Evolutionary conservation across 2,888 invertebrate species (phyloP).

Genomic region (Drosophila nigricruria): DNA sequence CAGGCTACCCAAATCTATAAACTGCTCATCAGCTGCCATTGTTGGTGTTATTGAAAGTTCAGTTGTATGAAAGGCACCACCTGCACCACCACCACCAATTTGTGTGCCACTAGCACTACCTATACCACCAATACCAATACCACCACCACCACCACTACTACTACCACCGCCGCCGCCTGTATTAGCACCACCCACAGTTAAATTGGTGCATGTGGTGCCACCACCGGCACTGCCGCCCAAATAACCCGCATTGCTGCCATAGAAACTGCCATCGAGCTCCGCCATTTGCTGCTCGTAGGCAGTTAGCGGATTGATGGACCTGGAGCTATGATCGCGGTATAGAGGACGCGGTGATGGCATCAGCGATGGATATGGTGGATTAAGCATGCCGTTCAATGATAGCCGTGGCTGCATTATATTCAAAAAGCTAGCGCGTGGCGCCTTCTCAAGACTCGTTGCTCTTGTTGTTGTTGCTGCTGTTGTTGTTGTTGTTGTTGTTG

Average conservation of each 20-base stretch:
- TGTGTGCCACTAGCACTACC: constrained; percentile 44
- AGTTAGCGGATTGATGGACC: constrained; percentile 83
- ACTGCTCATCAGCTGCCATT: constrained; percentile 83
- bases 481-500: constrained; percentile 38
- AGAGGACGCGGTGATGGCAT: constrained; percentile 84
- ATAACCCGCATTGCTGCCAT: constrained; percentile 76
- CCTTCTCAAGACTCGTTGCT: constrained; percentile 42
- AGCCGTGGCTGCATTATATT: constrained; percentile 84
- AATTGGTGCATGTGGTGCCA: constrained; percentile 66
- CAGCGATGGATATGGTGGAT: constrained; percentile 82
- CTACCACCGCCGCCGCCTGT: constrained; percentile 26
- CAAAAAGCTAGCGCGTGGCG: constrained; percentile 81
- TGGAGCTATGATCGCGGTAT: constrained; percentile 83
- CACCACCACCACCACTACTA: constrained; percentile 31
- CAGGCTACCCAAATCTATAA: constrained; percentile 84
- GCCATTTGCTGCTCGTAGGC: constrained; percentile 83
- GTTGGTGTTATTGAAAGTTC: constrained; percentile 84
- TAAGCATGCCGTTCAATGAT: constrained; percentile 84
- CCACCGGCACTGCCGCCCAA: constrained; percentile 69
- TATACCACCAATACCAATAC: constrained; percentile 30
- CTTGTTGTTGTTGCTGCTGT: constrained; percentile 37
- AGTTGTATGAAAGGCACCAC: constrained; percentile 81
- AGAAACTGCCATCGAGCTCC: constrained; percentile 82
- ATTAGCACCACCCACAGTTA: constrained; percentile 56
- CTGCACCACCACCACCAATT: constrained; percentile 39